These are phyloP conservation scores for Ligdia adustata DNA, from an alignment of 2,888 invertebrate species.

Conservation along the genomic window DNA sequence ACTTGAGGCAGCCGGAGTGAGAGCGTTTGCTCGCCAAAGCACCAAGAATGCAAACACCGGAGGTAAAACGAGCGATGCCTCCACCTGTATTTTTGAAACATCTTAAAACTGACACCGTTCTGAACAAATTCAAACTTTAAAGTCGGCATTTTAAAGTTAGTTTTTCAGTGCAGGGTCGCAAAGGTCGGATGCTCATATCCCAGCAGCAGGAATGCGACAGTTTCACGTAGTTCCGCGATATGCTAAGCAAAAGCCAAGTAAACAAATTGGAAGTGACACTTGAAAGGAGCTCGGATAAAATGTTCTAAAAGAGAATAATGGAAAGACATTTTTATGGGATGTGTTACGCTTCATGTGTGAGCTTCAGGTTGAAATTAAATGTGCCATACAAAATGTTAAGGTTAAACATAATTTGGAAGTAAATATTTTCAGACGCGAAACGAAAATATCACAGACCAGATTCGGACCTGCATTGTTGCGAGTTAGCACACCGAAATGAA, in stretches of 20 bases:
- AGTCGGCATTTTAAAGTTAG: conserved; percentile 1
- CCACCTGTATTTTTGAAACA: conserved; percentile 26
- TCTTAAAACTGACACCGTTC: conserved; percentile 7
- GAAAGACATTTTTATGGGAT: conserved; percentile 23
- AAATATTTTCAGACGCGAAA: not conserved
- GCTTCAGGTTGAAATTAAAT: conserved; percentile 13
- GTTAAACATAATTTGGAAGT: not conserved
- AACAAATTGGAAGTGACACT: conserved; percentile 73
- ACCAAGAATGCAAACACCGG: conserved; percentile 73
- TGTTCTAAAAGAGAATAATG: conserved; percentile 47
- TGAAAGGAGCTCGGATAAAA: conserved; percentile 52
- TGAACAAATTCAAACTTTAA: conserved; percentile 33
- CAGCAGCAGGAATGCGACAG: conserved; percentile 68
- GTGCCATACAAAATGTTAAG: not conserved
- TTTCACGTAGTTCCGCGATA: conserved; percentile 72
- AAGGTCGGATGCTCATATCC: conserved; percentile 66
- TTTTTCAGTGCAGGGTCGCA: conserved; percentile 33
- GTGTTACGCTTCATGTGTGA: conserved; percentile 9
- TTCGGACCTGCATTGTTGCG: too few species aligned
- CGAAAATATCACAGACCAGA: too few species aligned
- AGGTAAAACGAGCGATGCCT: conserved; percentile 50
- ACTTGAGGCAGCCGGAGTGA: conserved; percentile 71
- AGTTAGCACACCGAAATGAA: too few species aligned
- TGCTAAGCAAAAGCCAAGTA: conserved; percentile 77
- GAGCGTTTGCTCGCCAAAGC: conserved; percentile 72